Percentiles rank a stretch among this genome's conserved stretches.
Evolutionary conservation across 1,140 invertebrate genomes (phyloP).

Genomic region (Drosophila ficusphila): DNA sequence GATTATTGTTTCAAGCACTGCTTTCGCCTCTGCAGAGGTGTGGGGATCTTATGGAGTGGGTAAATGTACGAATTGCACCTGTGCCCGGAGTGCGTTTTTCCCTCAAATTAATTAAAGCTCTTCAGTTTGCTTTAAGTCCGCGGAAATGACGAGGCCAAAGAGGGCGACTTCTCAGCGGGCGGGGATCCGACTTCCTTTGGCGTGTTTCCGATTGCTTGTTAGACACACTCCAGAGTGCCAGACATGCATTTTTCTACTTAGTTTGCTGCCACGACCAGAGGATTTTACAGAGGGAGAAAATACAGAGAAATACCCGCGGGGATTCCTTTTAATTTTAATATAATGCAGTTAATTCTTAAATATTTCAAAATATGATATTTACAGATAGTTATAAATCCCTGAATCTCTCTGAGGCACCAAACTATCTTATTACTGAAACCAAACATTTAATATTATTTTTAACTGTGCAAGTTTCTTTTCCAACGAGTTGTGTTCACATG

Average conservation of each 20-base stretch:
- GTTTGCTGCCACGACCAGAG: constrained; percentile 32
- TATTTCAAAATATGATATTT: not conserved
- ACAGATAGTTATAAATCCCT: too few species aligned
- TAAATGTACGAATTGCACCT: constrained; percentile 72
- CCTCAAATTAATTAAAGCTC: constrained; percentile 70
- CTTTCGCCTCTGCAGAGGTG: constrained; percentile 3
- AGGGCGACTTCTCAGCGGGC: not conserved
- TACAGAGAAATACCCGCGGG: too few species aligned
- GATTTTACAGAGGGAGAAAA: not conserved
- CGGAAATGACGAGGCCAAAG: constrained; percentile 44
- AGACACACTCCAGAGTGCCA: constrained; percentile 50
- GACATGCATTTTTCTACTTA: constrained; percentile 77
- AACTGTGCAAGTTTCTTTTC: not conserved
- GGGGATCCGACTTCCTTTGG: constrained; percentile 33
- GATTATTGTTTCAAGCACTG: constrained; percentile 76
- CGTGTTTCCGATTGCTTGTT: constrained; percentile 74
- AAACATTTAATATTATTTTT: too few species aligned
- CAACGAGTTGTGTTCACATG: constrained; percentile 47
- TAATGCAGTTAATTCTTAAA: too few species aligned
- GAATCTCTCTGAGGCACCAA: too few species aligned
- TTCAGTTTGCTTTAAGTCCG: constrained; percentile 39
- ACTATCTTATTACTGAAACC: too few species aligned
- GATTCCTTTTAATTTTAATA: too few species aligned
- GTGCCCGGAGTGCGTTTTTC: constrained; percentile 54
- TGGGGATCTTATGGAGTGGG: not conserved